A percentile compares a stretch with the other conserved stretches of the same genome.
These are phyloP conservation scores for Chionoecetes opilio DNA, from an alignment of 1,140 invertebrate genomes.

Conservation along the genomic window DNA sequence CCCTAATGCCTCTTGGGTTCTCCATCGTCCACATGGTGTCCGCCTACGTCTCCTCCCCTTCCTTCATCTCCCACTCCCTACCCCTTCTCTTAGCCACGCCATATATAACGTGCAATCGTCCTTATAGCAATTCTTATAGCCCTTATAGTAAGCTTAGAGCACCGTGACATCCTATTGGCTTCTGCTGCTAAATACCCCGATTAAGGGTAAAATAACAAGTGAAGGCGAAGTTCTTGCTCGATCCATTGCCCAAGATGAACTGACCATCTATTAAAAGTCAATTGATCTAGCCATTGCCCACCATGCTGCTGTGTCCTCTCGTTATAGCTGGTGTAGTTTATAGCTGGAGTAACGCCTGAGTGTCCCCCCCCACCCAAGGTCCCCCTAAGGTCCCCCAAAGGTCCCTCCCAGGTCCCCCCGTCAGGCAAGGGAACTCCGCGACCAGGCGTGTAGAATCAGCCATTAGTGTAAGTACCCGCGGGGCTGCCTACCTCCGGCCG, in stretches of 20 bases:
- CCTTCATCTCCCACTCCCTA: not conserved
- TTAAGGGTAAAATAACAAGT: not conserved
- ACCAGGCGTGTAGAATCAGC: constrained; percentile 4
- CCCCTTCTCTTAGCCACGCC: not conserved
- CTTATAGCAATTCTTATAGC: too few species aligned
- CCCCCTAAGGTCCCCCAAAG: too few species aligned
- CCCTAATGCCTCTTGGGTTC: not conserved
- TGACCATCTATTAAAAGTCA: too few species aligned
- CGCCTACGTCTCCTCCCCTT: not conserved
- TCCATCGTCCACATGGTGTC: constrained; percentile 25
- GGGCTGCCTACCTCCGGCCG: not conserved
- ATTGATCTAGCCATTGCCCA: too few species aligned
- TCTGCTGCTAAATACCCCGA: too few species aligned
- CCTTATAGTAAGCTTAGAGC: not conserved
- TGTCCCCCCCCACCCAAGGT: too few species aligned
- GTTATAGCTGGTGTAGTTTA: too few species aligned
- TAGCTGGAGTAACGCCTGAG: not conserved
- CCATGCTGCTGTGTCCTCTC: not conserved
- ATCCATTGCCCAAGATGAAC: too few species aligned
- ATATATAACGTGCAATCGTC: too few species aligned
- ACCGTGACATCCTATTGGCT: not conserved
- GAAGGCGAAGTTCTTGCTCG: not conserved
- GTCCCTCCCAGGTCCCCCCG: not conserved
- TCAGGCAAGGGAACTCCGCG: not conserved
- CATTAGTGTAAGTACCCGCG: not conserved